These are phyloP conservation scores for Corythoichthys haematopterus DNA, from an alignment of 2,113 vertebrate species.

Conservation along the genomic window DNA sequence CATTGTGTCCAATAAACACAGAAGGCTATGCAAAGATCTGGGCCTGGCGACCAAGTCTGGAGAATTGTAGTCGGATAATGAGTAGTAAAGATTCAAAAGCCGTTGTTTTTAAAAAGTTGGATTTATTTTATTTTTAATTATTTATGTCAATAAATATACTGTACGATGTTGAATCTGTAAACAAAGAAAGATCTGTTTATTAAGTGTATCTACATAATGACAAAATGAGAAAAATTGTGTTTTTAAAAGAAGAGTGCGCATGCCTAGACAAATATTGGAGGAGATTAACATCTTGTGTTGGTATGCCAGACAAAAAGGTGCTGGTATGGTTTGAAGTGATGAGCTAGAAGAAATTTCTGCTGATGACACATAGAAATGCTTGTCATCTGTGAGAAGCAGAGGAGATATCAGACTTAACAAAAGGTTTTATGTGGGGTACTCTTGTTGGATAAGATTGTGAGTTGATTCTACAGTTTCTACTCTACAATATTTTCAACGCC, in stretches of 20 bases:
- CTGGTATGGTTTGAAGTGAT: conserved; percentile 24
- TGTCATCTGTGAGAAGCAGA: conserved; percentile 10
- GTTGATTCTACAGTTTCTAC: neutral
- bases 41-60: neutral
- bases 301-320: conserved; percentile 14
- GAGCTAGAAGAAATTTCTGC: conserved; percentile 23
- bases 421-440: neutral
- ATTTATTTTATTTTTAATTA: too few species aligned
- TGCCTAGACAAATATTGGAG: neutral
- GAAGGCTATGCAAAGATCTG: neutral
- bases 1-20: too few species aligned
- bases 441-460: neutral
- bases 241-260: conserved; percentile 3
- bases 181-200: neutral
- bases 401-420: conserved; percentile 11
- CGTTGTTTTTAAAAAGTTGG: neutral
- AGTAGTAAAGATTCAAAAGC: neutral
- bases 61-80: neutral
- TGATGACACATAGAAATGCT: conserved; percentile 17
- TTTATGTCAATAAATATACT: neutral
- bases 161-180: neutral
- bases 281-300: conserved; percentile 9
- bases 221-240: neutral
- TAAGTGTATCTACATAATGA: neutral
- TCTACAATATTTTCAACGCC: neutral